phyloP scores from a whole-genome alignment of 2,113 vertebrate species.

The Chaenocephalus aceratus region DNA sequence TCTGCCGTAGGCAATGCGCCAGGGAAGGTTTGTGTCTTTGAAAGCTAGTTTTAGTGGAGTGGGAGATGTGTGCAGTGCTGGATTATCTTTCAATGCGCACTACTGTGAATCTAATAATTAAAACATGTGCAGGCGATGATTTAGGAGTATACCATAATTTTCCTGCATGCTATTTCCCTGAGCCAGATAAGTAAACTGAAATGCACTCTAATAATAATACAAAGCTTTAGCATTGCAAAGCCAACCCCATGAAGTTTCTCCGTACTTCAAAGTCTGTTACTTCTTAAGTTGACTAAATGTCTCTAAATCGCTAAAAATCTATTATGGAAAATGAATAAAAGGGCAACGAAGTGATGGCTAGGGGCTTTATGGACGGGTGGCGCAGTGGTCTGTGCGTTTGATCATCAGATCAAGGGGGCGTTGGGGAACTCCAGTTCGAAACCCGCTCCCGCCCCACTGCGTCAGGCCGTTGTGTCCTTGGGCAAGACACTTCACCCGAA shows the following conservation, averaged over 20 bases:
- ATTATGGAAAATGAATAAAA: not conserved
- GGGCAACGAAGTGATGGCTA: not conserved
- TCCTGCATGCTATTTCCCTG: not conserved
- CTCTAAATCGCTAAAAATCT: not conserved
- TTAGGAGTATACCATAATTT: not conserved
- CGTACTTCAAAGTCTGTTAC: not conserved
- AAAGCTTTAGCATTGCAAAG: not conserved
- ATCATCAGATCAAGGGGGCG: too few relatives aligned
- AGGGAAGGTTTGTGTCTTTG: constrained; percentile 33
- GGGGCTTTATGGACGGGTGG: not conserved
- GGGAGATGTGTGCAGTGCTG: not conserved
- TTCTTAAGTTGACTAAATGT: not conserved
- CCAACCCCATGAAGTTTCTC: constrained; percentile 3
- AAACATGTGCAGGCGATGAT: constrained; percentile 6
- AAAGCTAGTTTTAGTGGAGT: constrained; percentile 34
- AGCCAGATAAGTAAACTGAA: not conserved
- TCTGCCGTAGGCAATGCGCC: constrained; percentile 30
- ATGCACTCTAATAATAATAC: constrained; percentile 1
- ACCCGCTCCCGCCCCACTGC: too few relatives aligned
- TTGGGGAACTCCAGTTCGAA: too few relatives aligned
- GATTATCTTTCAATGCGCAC: constrained; percentile 4
- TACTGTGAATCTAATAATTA: constrained; percentile 14
- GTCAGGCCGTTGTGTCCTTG: too few relatives aligned
- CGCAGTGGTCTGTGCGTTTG: too few relatives aligned
- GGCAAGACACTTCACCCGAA: too few relatives aligned